Base-by-base conservation (phyloP, 2,888 invertebrate species). In the Oeneis ivallda region DNA sequence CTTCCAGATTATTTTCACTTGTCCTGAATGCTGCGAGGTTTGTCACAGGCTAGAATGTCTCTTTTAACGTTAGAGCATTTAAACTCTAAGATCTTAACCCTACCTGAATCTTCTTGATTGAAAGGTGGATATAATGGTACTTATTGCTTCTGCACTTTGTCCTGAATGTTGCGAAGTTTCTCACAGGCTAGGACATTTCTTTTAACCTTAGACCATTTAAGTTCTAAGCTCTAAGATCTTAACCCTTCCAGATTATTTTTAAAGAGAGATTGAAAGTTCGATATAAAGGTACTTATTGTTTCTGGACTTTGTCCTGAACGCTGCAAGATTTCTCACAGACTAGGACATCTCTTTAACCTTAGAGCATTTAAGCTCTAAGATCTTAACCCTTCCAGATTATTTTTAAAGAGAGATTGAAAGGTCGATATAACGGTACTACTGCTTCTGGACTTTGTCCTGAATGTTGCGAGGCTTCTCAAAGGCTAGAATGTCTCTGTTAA, bases 341-440 rank as follows among this genome's bases (percentile, higher is more conserved):
- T n/a, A n/a, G n/a, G 19, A 11, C 49, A 49, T 98, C 73, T 94
- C 89, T 77, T 91, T 91, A 73, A 91, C 72, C 0, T n/a, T n/a
- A 89, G 77, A 0, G 90, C n/a, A n/a, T n/a, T n/a, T n/a, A n/a
- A n/a, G n/a, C n/a, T n/a, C n/a, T n/a, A n/a, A n/a, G n/a, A n/a
- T n/a, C n/a, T n/a, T n/a, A n/a, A n/a, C n/a, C 3, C 26, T 26
- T 26, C 26, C 26, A 26, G 37, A 37, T 1, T 37, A 6, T 37
- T n/a, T 13, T 3, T n/a, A 7, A 34, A n/a, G 32, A 34, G 43
- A 47, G 37, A 49, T 39, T 8, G 11, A 8, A 17, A 13, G 10
- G 5, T 47, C 37, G 11, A 37, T 37, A 9, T 37, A 37, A 37
- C 2, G 15, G 8, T 9, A 69, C 71, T 65, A 89, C 90, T 72